A percentile compares a stretch with the other conserved stretches of the same genome.
Evolutionary conservation across 2,888 invertebrate genomes (phyloP).

Genomic region (Dryobota labecula): DNA sequence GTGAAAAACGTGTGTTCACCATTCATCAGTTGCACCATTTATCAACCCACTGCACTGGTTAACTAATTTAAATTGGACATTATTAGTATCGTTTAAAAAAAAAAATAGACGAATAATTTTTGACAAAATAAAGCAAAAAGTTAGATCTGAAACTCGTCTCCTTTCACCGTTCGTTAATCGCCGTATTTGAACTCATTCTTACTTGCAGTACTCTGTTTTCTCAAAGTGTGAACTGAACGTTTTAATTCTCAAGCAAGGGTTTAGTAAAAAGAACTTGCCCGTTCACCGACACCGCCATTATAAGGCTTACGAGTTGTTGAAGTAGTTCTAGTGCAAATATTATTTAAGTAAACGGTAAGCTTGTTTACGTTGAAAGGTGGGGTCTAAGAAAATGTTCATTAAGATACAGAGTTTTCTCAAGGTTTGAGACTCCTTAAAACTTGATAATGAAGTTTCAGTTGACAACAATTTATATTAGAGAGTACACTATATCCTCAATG

Average conservation of each 20-base stretch:
- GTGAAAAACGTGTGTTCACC: too few species aligned
- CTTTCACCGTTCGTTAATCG: neutral
- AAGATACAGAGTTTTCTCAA: neutral
- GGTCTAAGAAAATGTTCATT: neutral
- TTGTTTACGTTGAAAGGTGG: conserved; percentile 29
- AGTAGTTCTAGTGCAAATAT: conserved; percentile 36
- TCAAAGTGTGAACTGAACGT: conserved; percentile 37
- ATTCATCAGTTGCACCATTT: neutral
- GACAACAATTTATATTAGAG: neutral
- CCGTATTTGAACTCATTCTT: neutral
- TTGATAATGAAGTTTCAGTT: conserved; percentile 1
- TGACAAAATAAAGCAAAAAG: neutral
- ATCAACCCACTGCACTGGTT: neutral
- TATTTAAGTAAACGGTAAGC: conserved; percentile 42
- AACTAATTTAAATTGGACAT: neutral
- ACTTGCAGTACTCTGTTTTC: conserved; percentile 1
- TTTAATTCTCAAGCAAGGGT: conserved; percentile 17
- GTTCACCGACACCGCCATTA: conserved; percentile 28
- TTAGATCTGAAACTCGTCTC: neutral
- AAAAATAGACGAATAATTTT: neutral
- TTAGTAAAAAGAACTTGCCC: conserved; percentile 27
- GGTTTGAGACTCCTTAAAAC: conserved; percentile 12
- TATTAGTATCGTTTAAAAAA: neutral
- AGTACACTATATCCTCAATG: neutral
- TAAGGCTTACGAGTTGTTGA: conserved; percentile 20